Base-by-base conservation (phyloP, 2,797 vertebrate species). In the Liparis tanakae region DNA sequence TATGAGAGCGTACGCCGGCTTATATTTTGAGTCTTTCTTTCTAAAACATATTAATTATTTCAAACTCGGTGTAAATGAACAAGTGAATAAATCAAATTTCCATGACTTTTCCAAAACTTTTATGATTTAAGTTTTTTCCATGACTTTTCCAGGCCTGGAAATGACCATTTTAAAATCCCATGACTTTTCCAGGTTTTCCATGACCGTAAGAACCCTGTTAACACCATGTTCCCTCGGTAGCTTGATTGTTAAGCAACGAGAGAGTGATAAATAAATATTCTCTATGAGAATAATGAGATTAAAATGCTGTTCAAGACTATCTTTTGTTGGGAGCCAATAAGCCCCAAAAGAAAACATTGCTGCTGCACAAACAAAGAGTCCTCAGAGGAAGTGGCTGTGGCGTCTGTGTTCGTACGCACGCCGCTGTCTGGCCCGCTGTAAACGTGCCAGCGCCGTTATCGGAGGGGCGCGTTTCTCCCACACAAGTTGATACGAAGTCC, bases 401-500 rank as follows among this genome's bases (percentile, higher is more conserved):
- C 79, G 79, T 82, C 72, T 61, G 65, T 84, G 74, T 78, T 86
- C 83, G 69, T 72, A 66, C 74, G 60, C 74, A 83, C 60, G 53
- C 80, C 79, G 82, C 82, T 82, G 83, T 81, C 82, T 88, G 89
- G 87, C 77, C 84, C 59, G 83, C 77, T 89, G 86, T 84, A 82
- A 85, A 86, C 56, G 78, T 90, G 89, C 89, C 91, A 91, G 89
- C 90, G 87, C 87, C 89, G 90, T 85, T 68, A 90, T 91, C 88
- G 85, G 87, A 79, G 79, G 88, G 91, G 89, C 86, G 85, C 79
- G 90, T 90, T 90, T 93, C 90, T 92, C 91, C 88, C 92, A 92
- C 93, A 93, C 92, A 92, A 91, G 93, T 92, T 87, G 89, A 90
- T 91, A 89, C 82, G 85, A 92, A 90, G 89, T 91, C 88, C 82